These are phyloP conservation scores for Cyphomyrus plagiostoma DNA, from an alignment of 2,113 vertebrate genomes.

Conservation along the genomic window DNA sequence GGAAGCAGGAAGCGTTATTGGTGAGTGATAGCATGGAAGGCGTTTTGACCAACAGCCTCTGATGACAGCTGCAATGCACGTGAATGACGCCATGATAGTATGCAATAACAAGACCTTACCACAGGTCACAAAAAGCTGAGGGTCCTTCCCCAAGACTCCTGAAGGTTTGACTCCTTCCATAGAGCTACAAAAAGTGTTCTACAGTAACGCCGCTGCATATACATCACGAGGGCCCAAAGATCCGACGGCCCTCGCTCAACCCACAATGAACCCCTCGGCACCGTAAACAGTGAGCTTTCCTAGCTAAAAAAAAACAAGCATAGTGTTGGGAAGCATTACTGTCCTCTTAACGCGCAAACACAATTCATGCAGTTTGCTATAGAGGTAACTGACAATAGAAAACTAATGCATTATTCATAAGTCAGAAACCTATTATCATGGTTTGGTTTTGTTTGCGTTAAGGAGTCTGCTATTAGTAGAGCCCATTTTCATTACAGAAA, in stretches of 20 bases:
- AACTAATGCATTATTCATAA: background rate
- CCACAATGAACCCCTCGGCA: background rate
- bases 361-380: background rate
- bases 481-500: background rate
- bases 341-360: background rate
- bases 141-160: background rate
- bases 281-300: background rate
- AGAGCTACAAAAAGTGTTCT: background rate
- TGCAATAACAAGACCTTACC: background rate
- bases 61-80: background rate
- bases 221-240: background rate
- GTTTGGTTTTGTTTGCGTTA: background rate
- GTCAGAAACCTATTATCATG: background rate
- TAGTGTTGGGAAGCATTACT: background rate
- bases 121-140: background rate
- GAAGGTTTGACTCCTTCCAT: background rate
- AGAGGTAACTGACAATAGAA: background rate
- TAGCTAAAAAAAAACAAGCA: background rate
- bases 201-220: background rate
- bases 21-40: background rate
- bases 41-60: background rate
- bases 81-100: background rate
- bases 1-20: background rate
- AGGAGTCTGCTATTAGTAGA: background rate
- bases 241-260: background rate